Base-by-base conservation (phyloP, 2,888 invertebrate species). In the Lissocephala sabroskyi region DNA sequence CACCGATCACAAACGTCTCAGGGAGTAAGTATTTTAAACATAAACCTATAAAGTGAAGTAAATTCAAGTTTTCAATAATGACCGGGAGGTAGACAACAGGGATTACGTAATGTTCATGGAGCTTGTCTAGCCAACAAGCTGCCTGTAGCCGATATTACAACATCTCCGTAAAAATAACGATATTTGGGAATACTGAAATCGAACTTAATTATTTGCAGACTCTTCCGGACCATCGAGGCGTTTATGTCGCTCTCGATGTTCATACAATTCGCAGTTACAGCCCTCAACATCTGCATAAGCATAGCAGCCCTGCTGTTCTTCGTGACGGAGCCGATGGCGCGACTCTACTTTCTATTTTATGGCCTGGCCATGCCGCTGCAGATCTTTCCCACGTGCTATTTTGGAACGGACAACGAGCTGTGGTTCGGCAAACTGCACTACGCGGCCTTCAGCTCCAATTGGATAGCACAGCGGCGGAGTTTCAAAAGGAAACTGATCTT, bases 1-100 rank as follows among this genome's bases (percentile, higher is more conserved):
- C 3, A 52, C 52, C 1, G 79, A 79, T 54, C 77, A 80, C 29
- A 59, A 73, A 23, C 40, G 40, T 1, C 41, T 80, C 10, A 48
- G 62, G 14, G 52, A 59, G 75, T 74, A 33, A 43, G 62, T 56
- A 1, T n/a, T 56, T 26, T 33, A 56, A 49, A 60, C 49, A 23
- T 56, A n/a, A n/a, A n/a, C n/a, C n/a, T n/a, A n/a, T n/a, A n/a
- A n/a, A n/a, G n/a, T n/a, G n/a, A n/a, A n/a, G n/a, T n/a, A n/a
- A n/a, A n/a, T 47, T 43, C 54, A 52, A 11, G 49, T 45, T 10
- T 63, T 56, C 17, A 58, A 61, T 1, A 16, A 1, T 3, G 1
- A 1, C n/a, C n/a, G n/a, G n/a, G n/a, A n/a, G n/a, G n/a, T n/a
- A n/a, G n/a, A n/a, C n/a, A n/a, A n/a, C n/a, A n/a, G n/a, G n/a